phyloP scores from a whole-genome alignment of 1,140 invertebrate species.

The Heliconius eleuchia region DNA sequence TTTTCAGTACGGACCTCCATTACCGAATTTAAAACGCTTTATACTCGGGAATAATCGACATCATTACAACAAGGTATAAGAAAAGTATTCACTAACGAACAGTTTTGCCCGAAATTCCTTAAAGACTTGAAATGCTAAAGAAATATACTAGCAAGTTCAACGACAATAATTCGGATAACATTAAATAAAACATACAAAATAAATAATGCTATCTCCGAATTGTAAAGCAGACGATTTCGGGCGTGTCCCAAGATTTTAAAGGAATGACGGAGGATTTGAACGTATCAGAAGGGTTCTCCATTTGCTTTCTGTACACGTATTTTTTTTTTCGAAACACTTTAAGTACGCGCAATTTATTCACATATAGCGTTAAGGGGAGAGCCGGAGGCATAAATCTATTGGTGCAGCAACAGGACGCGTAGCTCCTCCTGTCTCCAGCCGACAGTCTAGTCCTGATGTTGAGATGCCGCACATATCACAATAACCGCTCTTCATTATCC shows the following conservation, averaged over 20 bases:
- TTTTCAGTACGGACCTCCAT: slow-evolving; percentile 21
- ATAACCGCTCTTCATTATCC: slow-evolving; percentile 76
- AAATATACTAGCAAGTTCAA: slow-evolving; percentile 39
- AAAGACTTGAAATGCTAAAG: slow-evolving; percentile 34
- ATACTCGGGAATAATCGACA: slow-evolving; percentile 28
- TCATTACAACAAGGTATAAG: slow-evolving; percentile 29
- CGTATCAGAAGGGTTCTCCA: slow-evolving; percentile 35
- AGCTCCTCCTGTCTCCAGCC: slow-evolving; percentile 35
- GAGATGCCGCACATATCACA: slow-evolving; percentile 71
- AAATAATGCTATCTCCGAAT: slow-evolving; percentile 63
- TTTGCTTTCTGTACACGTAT: slow-evolving; percentile 47
- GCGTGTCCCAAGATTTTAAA: slow-evolving; percentile 48
- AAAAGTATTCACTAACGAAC: slow-evolving; percentile 31
- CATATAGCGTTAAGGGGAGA: slow-evolving; percentile 44
- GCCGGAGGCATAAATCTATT: slow-evolving; percentile 56
- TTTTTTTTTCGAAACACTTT: slow-evolving; percentile 43
- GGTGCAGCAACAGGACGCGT: slow-evolving; percentile 43
- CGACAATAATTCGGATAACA: slow-evolving; percentile 48
- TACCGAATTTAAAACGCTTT: slow-evolving; percentile 26
- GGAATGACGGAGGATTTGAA: slow-evolving; percentile 46
- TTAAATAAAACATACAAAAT: slow-evolving; percentile 64
- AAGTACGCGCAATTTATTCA: slow-evolving; percentile 51
- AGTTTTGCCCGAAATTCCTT: slow-evolving; percentile 25
- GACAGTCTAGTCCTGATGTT: slow-evolving; percentile 55
- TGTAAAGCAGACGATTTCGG: slow-evolving; percentile 62